These are phyloP conservation scores for Cephus pulcher DNA, from an alignment of 2,888 invertebrate genomes.

Conservation along the genomic window DNA sequence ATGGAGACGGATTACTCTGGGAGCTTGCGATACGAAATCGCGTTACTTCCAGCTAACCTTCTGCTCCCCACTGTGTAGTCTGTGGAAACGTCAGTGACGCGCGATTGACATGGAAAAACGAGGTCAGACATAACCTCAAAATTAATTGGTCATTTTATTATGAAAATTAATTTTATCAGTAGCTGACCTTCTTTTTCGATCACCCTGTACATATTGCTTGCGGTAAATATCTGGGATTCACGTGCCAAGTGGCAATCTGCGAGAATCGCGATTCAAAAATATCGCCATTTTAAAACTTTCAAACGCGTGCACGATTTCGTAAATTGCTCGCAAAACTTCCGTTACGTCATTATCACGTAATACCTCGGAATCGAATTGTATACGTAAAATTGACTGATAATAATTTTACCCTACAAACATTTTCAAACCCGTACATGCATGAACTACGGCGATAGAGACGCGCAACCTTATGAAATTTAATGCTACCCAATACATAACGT, in stretches of 20 bases:
- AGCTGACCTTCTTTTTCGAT: no score
- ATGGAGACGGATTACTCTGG: not conserved
- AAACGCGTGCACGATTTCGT: not conserved
- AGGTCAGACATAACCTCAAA: not conserved
- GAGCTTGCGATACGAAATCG: not conserved
- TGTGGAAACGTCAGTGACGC: not conserved
- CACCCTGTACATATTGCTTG: not conserved
- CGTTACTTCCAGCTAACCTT: not conserved
- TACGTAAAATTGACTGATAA: no score
- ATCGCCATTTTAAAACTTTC: not conserved
- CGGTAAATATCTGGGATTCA: not conserved
- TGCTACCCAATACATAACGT: not conserved
- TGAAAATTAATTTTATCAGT: no score
- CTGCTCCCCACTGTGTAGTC: not conserved
- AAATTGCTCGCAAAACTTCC: not conserved
- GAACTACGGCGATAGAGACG: not conserved
- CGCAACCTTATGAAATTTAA: not conserved
- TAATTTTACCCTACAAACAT: no score
- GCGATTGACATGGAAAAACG: not conserved
- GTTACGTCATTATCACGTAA: not conserved
- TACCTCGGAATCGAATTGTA: not conserved
- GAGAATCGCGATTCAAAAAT: not conserved
- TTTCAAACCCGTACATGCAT: no score
- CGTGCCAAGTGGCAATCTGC: not conserved
- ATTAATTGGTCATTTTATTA: not conserved